Percentiles rank a stretch among this genome's conserved stretches.
phyloP scores from a whole-genome alignment of 2,888 invertebrate genomes.

The Drosophila monieri region DNA sequence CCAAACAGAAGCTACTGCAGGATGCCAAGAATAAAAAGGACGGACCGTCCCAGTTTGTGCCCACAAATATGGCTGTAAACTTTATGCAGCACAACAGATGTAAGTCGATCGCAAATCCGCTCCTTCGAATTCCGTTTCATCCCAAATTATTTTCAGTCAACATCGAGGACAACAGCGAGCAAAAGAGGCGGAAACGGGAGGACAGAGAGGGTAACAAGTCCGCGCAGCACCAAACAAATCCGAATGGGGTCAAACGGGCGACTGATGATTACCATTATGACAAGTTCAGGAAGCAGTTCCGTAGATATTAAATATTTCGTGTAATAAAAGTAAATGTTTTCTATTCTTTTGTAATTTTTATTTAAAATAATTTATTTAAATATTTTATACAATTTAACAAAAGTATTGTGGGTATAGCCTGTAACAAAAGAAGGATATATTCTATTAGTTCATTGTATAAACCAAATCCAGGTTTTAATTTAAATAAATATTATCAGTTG shows the following conservation, averaged over 20 bases:
- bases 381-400: not conserved
- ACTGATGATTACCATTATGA: conserved; percentile 99
- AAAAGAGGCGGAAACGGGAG: conserved; percentile 82
- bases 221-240: conserved; percentile 84
- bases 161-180: conserved; percentile 88
- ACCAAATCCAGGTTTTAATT: not conserved
- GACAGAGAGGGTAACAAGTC: conserved; percentile 82
- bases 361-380: not conserved
- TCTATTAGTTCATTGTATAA: conserved; percentile 12
- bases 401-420: not conserved
- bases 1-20: conserved; percentile 95
- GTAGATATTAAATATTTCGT: conserved; percentile 87
- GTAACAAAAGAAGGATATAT: conserved; percentile 5
- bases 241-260: conserved; percentile 92
- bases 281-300: conserved; percentile 97
- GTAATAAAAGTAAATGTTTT: conserved; percentile 10
- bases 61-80: conserved; percentile 99
- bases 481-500: conserved; percentile 48
- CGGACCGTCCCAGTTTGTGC: conserved; percentile 97
- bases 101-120: conserved; percentile 83
- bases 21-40: conserved; percentile 96
- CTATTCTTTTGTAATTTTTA: not conserved
- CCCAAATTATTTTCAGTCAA: conserved; percentile 87
- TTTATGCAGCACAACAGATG: conserved; percentile 98
- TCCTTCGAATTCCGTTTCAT: not conserved